A percentile compares a stretch with the other conserved stretches of the same genome.
These are phyloP conservation scores for Acronicta leporina DNA, from an alignment of 2,888 invertebrate species.

Conservation along the genomic window DNA sequence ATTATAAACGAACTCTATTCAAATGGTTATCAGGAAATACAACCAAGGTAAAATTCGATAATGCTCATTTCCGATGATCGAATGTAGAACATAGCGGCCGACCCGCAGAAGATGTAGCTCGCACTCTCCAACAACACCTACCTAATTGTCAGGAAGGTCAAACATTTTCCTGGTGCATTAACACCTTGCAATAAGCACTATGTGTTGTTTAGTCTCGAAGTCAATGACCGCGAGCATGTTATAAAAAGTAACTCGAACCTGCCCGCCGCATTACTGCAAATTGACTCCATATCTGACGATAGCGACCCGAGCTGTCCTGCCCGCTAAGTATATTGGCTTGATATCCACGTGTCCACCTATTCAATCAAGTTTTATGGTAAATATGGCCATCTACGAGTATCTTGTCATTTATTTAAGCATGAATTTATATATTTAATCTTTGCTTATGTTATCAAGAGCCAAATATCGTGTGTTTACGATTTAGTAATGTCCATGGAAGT, in stretches of 20 bases:
- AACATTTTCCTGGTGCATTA: constrained; percentile 71
- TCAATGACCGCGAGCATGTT: constrained; percentile 74
- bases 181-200: constrained; percentile 65
- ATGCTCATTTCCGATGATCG: background rate
- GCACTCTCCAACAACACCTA: constrained; percentile 33
- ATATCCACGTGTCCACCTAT: constrained; percentile 46
- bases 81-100: constrained; percentile 20
- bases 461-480: constrained; percentile 36
- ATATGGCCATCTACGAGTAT: constrained; percentile 14
- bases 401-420: constrained; percentile 12
- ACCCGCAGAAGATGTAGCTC: constrained; percentile 22
- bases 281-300: constrained; percentile 81
- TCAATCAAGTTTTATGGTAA: constrained; percentile 33
- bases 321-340: constrained; percentile 56
- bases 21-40: no score
- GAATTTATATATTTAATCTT: constrained; percentile 16
- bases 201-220: constrained; percentile 76
- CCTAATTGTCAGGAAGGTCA: constrained; percentile 60
- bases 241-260: constrained; percentile 84
- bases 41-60: background rate
- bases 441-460: constrained; percentile 20
- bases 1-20: no score
- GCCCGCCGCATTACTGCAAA: constrained; percentile 81
- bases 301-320: constrained; percentile 51
- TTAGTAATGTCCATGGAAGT: constrained; percentile 28